A percentile compares a stretch with the other conserved stretches of the same genome.
Evolutionary conservation across 35 echinoderm and acorn worm genomes (phyloP).

Genomic region (Lytechinus pictus): DNA sequence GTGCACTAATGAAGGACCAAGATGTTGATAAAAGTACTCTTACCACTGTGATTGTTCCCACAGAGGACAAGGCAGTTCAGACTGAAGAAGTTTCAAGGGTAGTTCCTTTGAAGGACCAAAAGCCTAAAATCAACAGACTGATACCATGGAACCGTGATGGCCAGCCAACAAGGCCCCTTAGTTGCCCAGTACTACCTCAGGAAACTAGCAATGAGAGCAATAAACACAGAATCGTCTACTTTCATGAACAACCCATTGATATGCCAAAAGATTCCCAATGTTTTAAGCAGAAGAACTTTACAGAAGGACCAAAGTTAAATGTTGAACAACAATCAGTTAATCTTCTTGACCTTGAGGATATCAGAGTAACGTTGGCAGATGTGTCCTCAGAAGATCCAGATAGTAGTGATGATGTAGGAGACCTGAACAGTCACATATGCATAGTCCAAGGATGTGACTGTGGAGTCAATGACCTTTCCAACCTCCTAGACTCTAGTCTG

Average conservation of each 20-base stretch:
- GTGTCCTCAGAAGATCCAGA: background rate
- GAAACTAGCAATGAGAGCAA: background rate
- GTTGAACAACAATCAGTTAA: background rate
- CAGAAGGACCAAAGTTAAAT: background rate
- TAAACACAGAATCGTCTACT: conserved; percentile 29
- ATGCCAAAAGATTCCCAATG: background rate
- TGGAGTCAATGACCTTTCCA: background rate
- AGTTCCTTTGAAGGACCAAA: background rate
- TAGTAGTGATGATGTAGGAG: background rate
- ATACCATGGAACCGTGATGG: conserved; percentile 22
- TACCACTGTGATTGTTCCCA: background rate
- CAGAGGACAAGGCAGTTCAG: background rate
- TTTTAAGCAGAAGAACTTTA: background rate
- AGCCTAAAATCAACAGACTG: background rate
- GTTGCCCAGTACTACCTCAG: conserved; percentile 33
- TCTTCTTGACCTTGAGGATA: background rate
- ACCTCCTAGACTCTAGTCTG: conserved; percentile 37
- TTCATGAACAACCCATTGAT: conserved; percentile 18
- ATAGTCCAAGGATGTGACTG: conserved; percentile 25
- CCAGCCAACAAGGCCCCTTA: conserved; percentile 26
- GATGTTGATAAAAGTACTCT: background rate
- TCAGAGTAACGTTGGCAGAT: background rate
- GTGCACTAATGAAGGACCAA: background rate
- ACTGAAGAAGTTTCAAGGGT: background rate
- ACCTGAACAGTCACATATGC: conserved; percentile 23